Percentiles rank a stretch among this genome's conserved stretches.
These are phyloP conservation scores for Cuculus canorus DNA, from an alignment of 2,797 vertebrate genomes.

Conservation along the genomic window DNA sequence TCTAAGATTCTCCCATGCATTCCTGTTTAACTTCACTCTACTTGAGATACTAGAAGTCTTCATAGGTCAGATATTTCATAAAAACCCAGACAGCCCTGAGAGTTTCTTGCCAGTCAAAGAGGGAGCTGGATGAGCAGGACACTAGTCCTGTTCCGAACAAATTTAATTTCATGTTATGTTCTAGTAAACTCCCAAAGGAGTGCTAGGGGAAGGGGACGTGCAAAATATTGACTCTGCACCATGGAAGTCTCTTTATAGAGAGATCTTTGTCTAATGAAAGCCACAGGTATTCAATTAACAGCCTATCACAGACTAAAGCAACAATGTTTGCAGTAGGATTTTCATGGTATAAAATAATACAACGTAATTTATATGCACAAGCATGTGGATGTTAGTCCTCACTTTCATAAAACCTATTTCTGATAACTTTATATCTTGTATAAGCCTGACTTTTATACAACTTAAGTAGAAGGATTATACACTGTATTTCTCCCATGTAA, in stretches of 20 bases:
- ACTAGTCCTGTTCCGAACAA: not conserved
- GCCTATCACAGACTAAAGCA: not conserved
- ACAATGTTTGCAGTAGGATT: slow-evolving; percentile 19
- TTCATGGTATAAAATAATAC: not conserved
- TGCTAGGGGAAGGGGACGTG: not conserved
- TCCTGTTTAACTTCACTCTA: not conserved
- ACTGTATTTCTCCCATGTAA: fast-evolving
- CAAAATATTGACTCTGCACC: not conserved
- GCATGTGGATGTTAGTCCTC: not conserved
- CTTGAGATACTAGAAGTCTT: not conserved
- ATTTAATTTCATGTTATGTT: not conserved
- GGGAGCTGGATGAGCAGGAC: not conserved
- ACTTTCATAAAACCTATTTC: not conserved
- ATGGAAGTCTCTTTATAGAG: not conserved
- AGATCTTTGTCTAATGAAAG: not conserved
- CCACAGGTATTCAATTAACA: not conserved
- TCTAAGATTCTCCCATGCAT: not conserved
- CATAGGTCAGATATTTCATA: not conserved
- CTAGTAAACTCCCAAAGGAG: not conserved
- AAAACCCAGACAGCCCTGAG: not conserved
- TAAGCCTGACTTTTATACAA: not conserved
- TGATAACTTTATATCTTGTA: not conserved
- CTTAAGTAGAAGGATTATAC: not conserved
- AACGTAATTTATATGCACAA: not conserved
- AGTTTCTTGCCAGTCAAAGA: not conserved